A percentile compares a stretch with the other conserved stretches of the same genome.
Evolutionary conservation across 2,888 invertebrate species (phyloP).

Genomic region (Lasioglossum calceatum): DNA sequence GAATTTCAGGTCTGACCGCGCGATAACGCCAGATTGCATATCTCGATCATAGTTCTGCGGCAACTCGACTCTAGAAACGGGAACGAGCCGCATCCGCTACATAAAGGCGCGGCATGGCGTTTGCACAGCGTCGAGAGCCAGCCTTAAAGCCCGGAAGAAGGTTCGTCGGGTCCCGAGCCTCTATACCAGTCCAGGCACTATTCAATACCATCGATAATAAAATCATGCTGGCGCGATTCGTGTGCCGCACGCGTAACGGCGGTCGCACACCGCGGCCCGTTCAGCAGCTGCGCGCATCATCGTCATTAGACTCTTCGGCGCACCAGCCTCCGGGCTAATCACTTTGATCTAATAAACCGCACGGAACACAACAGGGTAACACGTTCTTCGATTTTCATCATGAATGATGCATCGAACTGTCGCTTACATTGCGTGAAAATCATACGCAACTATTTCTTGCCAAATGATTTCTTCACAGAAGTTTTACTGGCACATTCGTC

Average conservation of each 20-base stretch:
- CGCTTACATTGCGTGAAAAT: neutral
- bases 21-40: constrained; percentile 70
- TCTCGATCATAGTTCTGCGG: constrained; percentile 65
- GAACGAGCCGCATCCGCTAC: constrained; percentile 80
- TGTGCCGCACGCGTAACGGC: constrained; percentile 40
- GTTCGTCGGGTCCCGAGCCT: constrained; percentile 62
- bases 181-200: constrained; percentile 47
- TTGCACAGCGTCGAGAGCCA: constrained; percentile 67
- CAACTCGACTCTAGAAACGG: constrained; percentile 79
- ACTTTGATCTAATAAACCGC: constrained; percentile 30
- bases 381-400: neutral
- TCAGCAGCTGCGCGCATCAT: constrained; percentile 52
- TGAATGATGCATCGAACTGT: neutral
- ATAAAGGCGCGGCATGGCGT: constrained; percentile 69
- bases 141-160: constrained; percentile 74
- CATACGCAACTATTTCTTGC: neutral
- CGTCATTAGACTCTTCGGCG: constrained; percentile 56
- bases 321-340: constrained; percentile 39
- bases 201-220: constrained; percentile 72
- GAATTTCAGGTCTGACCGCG: constrained; percentile 56
- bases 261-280: constrained; percentile 31
- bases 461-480: neutral
- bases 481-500: neutral
- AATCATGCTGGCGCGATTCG: constrained; percentile 63
- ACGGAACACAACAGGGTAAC: neutral